phyloP scores from a whole-genome alignment of 2,888 invertebrate species.

The Corythucha ciliata region DNA sequence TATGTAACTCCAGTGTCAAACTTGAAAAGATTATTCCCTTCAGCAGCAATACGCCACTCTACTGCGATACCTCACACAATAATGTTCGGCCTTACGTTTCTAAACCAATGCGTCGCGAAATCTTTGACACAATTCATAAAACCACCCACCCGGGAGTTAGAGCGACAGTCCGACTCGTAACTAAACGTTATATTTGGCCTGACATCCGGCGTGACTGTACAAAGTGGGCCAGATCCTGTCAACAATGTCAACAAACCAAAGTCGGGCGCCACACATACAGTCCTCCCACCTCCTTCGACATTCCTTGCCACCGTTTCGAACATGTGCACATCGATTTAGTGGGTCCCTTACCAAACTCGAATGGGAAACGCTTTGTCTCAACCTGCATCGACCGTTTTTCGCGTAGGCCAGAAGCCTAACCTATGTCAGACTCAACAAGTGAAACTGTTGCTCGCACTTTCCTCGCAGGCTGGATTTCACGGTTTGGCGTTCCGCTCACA shows the following conservation, averaged over 20 bases:
- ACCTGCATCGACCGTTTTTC: constrained; percentile 40
- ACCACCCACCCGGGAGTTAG: constrained; percentile 35
- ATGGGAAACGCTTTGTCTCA: constrained; percentile 37
- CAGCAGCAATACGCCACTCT: background rate
- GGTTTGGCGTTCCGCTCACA: constrained; percentile 40
- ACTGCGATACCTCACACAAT: background rate
- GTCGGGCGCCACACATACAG: constrained; percentile 37
- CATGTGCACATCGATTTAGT: constrained; percentile 40
- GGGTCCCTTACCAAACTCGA: constrained; percentile 24
- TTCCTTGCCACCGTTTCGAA: constrained; percentile 36
- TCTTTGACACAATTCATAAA: constrained; percentile 33
- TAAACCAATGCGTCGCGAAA: constrained; percentile 8
- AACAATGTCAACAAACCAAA: constrained; percentile 40
- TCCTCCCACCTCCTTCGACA: constrained; percentile 33
- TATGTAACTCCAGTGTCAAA: background rate
- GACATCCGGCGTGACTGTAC: constrained; percentile 38
- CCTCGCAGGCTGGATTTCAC: constrained; percentile 40
- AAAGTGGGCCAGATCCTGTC: constrained; percentile 38
- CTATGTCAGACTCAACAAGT: constrained; percentile 40
- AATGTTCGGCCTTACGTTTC: constrained; percentile 24
- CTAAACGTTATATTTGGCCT: constrained; percentile 41
- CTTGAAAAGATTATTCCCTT: background rate
- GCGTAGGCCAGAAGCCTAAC: constrained; percentile 41
- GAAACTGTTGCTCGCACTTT: constrained; percentile 40
- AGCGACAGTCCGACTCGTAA: constrained; percentile 36